Conservation (phyloP, 2,113 vertebrate genomes). For the Dromiciops gliroides region DNA sequence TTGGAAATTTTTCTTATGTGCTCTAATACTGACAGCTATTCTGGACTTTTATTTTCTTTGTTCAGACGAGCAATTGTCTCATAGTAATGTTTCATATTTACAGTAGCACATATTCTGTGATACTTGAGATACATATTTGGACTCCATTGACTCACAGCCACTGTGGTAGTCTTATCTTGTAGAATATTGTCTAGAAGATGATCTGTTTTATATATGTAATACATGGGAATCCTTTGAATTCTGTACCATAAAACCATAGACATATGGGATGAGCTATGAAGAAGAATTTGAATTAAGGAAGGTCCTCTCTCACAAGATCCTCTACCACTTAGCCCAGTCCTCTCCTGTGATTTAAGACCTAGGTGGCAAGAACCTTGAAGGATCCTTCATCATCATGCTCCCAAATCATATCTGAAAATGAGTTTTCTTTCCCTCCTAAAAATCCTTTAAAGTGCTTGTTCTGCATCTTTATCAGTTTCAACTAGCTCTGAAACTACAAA, state of each 20-base stretch:
- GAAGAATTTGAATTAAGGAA: background rate
- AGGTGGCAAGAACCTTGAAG: background rate
- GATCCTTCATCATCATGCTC: background rate
- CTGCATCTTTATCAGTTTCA: background rate
- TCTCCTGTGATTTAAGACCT: background rate
- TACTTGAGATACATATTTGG: background rate
- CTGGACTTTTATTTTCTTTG: background rate
- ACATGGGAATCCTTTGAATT: background rate
- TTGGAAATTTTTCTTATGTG: background rate
- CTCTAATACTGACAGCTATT: background rate
- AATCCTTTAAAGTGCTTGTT: background rate
- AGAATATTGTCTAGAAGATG: background rate
- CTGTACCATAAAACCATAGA: slow-evolving; percentile 27
- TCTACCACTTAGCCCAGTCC: background rate
- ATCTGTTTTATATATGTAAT: slow-evolving; percentile 8
- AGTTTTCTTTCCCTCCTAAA: background rate
- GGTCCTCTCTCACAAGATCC: background rate
- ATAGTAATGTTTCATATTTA: slow-evolving; percentile 1
- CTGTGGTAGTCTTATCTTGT: slow-evolving; percentile 9
- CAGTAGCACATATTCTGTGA: background rate
- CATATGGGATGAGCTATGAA: background rate
- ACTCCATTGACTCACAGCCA: background rate
- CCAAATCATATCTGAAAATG: background rate
- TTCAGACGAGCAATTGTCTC: background rate
- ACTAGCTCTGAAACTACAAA: background rate